Evolutionary conservation across 2,888 invertebrate genomes (phyloP).

Genomic region (Drosophila pseudotakahashii): DNA sequence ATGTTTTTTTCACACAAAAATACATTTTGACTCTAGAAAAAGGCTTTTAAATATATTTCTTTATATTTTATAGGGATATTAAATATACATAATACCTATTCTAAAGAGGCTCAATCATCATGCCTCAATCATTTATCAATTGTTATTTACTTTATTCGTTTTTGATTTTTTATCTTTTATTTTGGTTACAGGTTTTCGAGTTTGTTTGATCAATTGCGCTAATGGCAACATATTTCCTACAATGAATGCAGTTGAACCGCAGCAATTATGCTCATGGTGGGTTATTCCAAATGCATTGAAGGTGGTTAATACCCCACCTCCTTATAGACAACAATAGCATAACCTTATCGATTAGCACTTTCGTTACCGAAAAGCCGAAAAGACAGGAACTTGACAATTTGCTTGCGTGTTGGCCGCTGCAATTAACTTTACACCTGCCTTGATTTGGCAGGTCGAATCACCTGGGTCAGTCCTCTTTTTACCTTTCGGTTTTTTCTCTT

Average conservation of each 20-base stretch:
- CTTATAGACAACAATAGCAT: constrained; percentile 59
- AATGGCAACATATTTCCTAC: constrained; percentile 51
- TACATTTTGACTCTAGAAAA: too few relatives aligned
- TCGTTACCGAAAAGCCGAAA: constrained; percentile 22
- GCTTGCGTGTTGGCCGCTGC: constrained; percentile 59
- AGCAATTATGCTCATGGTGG: constrained; percentile 54
- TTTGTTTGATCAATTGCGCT: constrained; percentile 81
- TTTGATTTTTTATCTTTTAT: constrained; percentile 58
- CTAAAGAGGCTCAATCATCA: background rate
- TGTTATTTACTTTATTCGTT: constrained; percentile 24
- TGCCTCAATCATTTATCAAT: background rate
- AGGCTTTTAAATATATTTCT: too few relatives aligned
- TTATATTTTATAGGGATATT: too few relatives aligned
- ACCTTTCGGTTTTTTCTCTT: constrained; percentile 44
- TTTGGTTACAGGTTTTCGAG: constrained; percentile 43
- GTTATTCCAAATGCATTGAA: constrained; percentile 6
- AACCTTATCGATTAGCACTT: constrained; percentile 69
- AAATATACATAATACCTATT: background rate
- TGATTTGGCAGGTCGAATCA: constrained; percentile 59
- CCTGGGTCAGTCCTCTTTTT: constrained; percentile 21
- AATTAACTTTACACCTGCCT: constrained; percentile 69
- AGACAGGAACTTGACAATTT: constrained; percentile 58
- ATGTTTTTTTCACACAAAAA: too few relatives aligned
- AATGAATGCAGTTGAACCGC: constrained; percentile 33
- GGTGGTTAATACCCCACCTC: constrained; percentile 23